A percentile compares a stretch with the other conserved stretches of the same genome.
These are phyloP conservation scores for Tautogolabrus adspersus DNA, from an alignment of 2,113 vertebrate species.

Conservation along the genomic window DNA sequence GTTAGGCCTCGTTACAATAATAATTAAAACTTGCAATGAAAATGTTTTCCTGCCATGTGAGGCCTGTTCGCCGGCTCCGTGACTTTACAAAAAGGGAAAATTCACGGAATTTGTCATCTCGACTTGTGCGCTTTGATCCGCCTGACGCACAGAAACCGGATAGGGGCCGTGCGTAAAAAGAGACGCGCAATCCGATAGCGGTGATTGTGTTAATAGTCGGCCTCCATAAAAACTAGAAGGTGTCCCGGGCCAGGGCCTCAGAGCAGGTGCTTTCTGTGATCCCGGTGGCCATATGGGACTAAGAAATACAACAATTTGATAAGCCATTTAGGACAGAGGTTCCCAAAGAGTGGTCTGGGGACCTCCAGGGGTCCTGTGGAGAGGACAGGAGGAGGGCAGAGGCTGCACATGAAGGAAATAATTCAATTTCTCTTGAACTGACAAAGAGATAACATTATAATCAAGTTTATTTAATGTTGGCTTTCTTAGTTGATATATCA, in stretches of 20 bases:
- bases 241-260: slow-evolving; percentile 70
- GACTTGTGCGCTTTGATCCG: slow-evolving; percentile 76
- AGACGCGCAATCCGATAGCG: slow-evolving; percentile 78
- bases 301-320: slow-evolving; percentile 68
- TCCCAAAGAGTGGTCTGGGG: slow-evolving; percentile 52
- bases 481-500: neutral
- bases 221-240: slow-evolving; percentile 78
- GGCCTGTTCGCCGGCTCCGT: slow-evolving; percentile 45
- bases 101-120: slow-evolving; percentile 74
- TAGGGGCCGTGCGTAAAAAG: slow-evolving; percentile 64
- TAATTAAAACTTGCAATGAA: slow-evolving; percentile 26
- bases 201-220: slow-evolving; percentile 80
- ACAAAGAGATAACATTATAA: neutral
- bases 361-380: slow-evolving; percentile 45
- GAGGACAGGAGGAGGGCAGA: slow-evolving; percentile 7
- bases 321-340: slow-evolving; percentile 70
- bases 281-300: slow-evolving; percentile 70
- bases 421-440: neutral
- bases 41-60: slow-evolving; percentile 35
- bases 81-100: slow-evolving; percentile 52
- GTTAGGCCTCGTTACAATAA: slow-evolving; percentile 22
- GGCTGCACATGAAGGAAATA: neutral
- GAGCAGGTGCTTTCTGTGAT: slow-evolving; percentile 81
- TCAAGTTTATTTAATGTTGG: slow-evolving; percentile 3
- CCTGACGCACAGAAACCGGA: slow-evolving; percentile 72